Evolutionary conservation across 2,113 vertebrate species (phyloP).

Genomic region (Bufo bufo): DNA sequence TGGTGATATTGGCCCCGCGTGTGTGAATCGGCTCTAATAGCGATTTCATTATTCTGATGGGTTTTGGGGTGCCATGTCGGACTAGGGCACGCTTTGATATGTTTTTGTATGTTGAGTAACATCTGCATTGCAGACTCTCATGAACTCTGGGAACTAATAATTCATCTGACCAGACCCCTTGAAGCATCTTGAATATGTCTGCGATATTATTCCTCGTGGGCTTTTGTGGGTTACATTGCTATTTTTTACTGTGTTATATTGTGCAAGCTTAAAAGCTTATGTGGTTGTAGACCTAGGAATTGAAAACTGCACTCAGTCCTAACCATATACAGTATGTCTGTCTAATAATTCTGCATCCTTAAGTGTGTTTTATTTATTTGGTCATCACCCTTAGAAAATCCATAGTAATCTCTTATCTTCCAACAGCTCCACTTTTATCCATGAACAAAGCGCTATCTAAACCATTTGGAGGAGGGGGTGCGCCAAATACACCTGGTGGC

Average conservation of each 20-base stretch:
- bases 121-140: slow-evolving; percentile 44
- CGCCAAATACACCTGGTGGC: slow-evolving; percentile 77
- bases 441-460: slow-evolving; percentile 72
- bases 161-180: slow-evolving; percentile 16
- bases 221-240: slow-evolving; percentile 46
- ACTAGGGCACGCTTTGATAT: neutral
- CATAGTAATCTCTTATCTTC: no score
- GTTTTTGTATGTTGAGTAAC: slow-evolving; percentile 9
- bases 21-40: no score
- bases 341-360: slow-evolving; percentile 34
- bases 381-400: slow-evolving; percentile 26
- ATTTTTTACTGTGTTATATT: slow-evolving; percentile 52
- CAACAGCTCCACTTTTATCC: slow-evolving; percentile 66
- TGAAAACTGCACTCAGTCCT: slow-evolving; percentile 15
- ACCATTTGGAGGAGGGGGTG: slow-evolving; percentile 75
- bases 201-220: slow-evolving; percentile 22
- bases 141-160: slow-evolving; percentile 15
- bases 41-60: no score
- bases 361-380: slow-evolving; percentile 51
- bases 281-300: slow-evolving; percentile 42
- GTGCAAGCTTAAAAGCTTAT: slow-evolving; percentile 53
- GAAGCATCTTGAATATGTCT: slow-evolving; percentile 46
- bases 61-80: neutral
- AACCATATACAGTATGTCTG: neutral
- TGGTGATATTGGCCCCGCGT: no score